phyloP scores from a whole-genome alignment of 2,888 invertebrate species.

The Drosophila aldrichi region DNA sequence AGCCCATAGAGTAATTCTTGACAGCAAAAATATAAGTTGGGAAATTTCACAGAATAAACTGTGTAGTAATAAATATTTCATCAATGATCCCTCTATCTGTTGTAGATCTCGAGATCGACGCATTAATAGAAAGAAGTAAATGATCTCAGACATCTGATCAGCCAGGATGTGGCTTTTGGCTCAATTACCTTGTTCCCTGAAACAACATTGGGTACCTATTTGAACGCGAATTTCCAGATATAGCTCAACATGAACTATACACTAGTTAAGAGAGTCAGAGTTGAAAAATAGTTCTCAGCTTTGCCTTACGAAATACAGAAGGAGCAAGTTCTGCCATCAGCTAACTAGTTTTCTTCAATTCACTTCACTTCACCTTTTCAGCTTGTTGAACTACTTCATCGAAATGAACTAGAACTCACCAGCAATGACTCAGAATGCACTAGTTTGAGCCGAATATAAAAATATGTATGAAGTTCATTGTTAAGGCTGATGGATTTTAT shows the following conservation, averaged over 20 bases:
- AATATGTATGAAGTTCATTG: neutral
- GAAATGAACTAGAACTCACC: neutral
- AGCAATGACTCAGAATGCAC: neutral
- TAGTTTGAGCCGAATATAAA: neutral
- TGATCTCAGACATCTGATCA: neutral
- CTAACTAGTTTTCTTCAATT: neutral
- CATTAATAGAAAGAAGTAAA: neutral
- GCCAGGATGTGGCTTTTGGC: neutral
- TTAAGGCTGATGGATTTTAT: constrained; percentile 9
- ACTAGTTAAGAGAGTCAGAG: neutral
- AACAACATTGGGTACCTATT: too few relatives aligned
- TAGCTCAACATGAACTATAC: neutral
- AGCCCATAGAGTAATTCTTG: neutral
- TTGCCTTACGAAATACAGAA: too few relatives aligned
- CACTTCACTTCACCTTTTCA: neutral
- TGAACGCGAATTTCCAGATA: too few relatives aligned
- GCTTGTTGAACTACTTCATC: neutral
- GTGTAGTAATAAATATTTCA: neutral
- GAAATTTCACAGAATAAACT: neutral
- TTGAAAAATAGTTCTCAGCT: neutral
- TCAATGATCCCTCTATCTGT: neutral
- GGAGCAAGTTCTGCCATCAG: too few relatives aligned
- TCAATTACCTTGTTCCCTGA: neutral
- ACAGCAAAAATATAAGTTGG: neutral
- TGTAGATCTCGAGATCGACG: neutral